A percentile compares a stretch with the other conserved stretches of the same genome.
phyloP scores from a whole-genome alignment of 2,888 invertebrate genomes.

The Euspilapteryx auroguttella region DNA sequence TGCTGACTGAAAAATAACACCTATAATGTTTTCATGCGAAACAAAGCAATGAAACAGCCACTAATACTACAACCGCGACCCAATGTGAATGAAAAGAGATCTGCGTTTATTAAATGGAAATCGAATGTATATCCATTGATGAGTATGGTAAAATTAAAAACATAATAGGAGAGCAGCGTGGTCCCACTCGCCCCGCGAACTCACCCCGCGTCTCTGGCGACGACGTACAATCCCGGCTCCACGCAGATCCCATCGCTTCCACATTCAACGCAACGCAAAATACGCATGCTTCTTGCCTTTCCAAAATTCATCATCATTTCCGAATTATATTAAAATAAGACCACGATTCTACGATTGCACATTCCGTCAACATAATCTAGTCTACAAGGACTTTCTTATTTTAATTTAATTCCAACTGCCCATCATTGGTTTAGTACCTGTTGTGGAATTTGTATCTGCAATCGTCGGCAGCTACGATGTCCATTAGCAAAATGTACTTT shows the following conservation, averaged over 20 bases:
- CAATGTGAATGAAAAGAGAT: slow-evolving; percentile 43
- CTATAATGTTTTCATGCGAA: neutral
- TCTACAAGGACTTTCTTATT: slow-evolving; percentile 40
- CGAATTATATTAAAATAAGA: slow-evolving; percentile 58
- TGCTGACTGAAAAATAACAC: neutral
- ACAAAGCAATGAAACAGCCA: slow-evolving; percentile 11
- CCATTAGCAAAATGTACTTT: slow-evolving; percentile 97
- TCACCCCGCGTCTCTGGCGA: too few relatives aligned
- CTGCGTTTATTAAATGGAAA: slow-evolving; percentile 38
- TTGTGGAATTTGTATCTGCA: slow-evolving; percentile 94
- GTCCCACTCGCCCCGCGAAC: neutral
- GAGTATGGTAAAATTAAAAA: too few relatives aligned
- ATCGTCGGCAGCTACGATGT: slow-evolving; percentile 96
- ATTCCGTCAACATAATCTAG: too few relatives aligned
- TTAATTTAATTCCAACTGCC: slow-evolving; percentile 47
- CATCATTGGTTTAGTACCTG: slow-evolving; percentile 60
- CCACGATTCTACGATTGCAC: too few relatives aligned
- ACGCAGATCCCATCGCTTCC: slow-evolving; percentile 40
- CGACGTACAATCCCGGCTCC: too few relatives aligned
- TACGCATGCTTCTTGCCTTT: slow-evolving; percentile 73
- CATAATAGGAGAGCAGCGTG: neutral
- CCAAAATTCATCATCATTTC: slow-evolving; percentile 19
- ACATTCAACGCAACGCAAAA: slow-evolving; percentile 17
- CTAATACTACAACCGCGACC: slow-evolving; percentile 19
- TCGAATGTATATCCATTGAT: too few relatives aligned